These are phyloP conservation scores for Cephus runcator DNA, from an alignment of 2,888 invertebrate genomes.

Conservation along the genomic window DNA sequence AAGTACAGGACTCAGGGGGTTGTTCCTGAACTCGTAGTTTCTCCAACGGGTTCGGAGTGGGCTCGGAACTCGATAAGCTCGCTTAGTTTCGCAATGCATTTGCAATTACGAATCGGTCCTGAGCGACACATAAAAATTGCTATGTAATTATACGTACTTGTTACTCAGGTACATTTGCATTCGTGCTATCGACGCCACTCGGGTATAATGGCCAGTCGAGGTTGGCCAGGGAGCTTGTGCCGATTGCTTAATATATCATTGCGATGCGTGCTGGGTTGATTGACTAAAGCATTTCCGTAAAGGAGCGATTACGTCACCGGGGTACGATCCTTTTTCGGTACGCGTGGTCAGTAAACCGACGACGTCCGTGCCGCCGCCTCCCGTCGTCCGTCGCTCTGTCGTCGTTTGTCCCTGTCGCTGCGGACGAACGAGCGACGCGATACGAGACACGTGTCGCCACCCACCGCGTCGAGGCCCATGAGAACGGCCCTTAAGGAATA, in stretches of 20 bases:
- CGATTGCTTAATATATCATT: constrained; percentile 50
- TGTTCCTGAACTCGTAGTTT: too few species aligned
- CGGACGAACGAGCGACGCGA: constrained; percentile 18
- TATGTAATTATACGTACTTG: too few species aligned
- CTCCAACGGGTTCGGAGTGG: too few species aligned
- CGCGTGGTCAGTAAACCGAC: constrained; percentile 35
- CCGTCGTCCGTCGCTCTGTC: not conserved
- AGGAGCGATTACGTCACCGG: constrained; percentile 48
- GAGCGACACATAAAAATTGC: too few species aligned
- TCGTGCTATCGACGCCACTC: not conserved
- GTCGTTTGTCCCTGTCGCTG: not conserved
- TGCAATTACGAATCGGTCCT: too few species aligned
- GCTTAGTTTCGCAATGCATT: too few species aligned
- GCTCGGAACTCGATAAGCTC: too few species aligned
- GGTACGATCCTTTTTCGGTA: constrained; percentile 51
- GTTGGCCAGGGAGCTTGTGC: constrained; percentile 19
- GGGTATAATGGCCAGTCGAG: not conserved
- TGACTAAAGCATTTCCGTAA: constrained; percentile 44
- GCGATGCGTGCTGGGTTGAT: constrained; percentile 37
- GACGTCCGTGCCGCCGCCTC: constrained; percentile 21
- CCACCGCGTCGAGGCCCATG: not conserved
- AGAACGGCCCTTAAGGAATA: not conserved
- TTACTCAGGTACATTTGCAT: too few species aligned
- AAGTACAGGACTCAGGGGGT: too few species aligned
- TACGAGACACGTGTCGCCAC: constrained; percentile 16